Evolutionary conservation across 2,888 invertebrate genomes (phyloP).

Genomic region (Mesorhabditis sp.): DNA sequence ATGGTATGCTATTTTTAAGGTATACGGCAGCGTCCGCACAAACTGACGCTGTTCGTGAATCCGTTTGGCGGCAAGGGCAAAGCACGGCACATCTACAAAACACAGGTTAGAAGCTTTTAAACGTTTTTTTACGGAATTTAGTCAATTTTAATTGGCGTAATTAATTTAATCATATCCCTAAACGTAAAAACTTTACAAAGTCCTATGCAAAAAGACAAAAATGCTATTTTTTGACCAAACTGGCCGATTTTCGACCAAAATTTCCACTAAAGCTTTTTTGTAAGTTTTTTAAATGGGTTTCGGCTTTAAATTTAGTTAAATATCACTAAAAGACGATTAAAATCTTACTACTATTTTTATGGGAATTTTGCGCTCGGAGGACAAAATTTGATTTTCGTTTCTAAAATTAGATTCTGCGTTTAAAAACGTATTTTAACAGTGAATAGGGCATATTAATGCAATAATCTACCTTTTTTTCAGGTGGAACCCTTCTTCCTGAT

Average conservation of each 20-base stretch:
- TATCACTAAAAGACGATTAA: not conserved
- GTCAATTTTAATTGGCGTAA: too few relatives aligned
- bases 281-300: too few relatives aligned
- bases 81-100: slow-evolving; percentile 73
- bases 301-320: too few relatives aligned
- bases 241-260: too few relatives aligned
- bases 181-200: not conserved
- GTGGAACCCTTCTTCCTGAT: slow-evolving; percentile 61
- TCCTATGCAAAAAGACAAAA: not conserved
- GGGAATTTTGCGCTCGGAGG: too few relatives aligned
- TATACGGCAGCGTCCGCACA: slow-evolving; percentile 66
- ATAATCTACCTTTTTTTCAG: slow-evolving; percentile 21
- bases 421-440: not conserved
- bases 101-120: slow-evolving; percentile 64
- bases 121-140: not conserved
- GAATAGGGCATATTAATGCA: not conserved
- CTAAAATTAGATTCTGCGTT: too few relatives aligned
- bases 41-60: slow-evolving; percentile 76
- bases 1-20: slow-evolving; percentile 22
- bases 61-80: slow-evolving; percentile 77
- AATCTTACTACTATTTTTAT: not conserved
- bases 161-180: not conserved
- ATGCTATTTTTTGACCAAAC: too few relatives aligned
- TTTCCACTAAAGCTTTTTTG: too few relatives aligned
- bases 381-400: too few relatives aligned